phyloP scores from a whole-genome alignment of 1,140 invertebrate species.

The Eurosta solidaginis region DNA sequence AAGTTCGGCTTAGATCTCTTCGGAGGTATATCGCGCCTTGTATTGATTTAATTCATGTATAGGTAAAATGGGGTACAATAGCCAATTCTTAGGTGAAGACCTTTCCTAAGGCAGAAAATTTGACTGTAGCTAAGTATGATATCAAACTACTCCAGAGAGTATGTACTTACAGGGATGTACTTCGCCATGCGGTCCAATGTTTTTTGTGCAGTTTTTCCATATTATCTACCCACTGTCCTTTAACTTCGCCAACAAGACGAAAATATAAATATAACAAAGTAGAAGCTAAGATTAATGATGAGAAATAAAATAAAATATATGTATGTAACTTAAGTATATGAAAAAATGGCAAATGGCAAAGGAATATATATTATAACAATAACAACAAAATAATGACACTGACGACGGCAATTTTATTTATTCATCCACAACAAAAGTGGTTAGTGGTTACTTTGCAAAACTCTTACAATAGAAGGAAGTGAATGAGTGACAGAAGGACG shows the following conservation, averaged over 20 bases:
- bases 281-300: not conserved
- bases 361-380: not conserved
- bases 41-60: too few species aligned
- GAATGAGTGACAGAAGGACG: not conserved
- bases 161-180: too few species aligned
- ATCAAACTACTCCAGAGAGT: too few species aligned
- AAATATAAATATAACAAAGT: not conserved
- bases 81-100: too few species aligned
- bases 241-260: too few species aligned
- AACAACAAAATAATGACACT: not conserved
- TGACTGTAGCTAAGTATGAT: too few species aligned
- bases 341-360: not conserved
- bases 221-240: not conserved
- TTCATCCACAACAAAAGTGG: constrained; percentile 6
- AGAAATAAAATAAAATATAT: not conserved
- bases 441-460: not conserved
- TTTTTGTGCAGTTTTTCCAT: too few species aligned
- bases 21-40: too few species aligned
- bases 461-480: not conserved
- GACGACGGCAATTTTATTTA: constrained; percentile 13
- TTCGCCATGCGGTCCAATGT: too few species aligned
- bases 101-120: too few species aligned
- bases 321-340: not conserved
- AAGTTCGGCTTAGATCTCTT: too few species aligned
- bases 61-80: too few species aligned